phyloP scores from a whole-genome alignment of 2,113 vertebrate species.

The Jaculus jaculus region DNA sequence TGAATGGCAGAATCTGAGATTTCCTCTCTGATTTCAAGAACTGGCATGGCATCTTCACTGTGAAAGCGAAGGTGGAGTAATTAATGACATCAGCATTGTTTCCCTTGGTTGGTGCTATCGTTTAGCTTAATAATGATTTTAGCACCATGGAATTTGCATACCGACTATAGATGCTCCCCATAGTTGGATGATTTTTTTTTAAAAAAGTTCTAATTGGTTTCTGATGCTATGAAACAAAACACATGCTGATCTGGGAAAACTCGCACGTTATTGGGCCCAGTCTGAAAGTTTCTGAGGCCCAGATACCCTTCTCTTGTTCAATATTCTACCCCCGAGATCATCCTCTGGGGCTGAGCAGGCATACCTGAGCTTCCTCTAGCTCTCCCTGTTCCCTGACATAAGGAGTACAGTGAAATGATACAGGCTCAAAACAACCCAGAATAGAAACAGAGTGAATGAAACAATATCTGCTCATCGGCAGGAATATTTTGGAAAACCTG shows the following conservation, averaged over 20 bases:
- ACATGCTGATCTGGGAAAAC: constrained; percentile 65
- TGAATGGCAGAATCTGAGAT: constrained; percentile 83
- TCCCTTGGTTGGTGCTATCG: constrained; percentile 62
- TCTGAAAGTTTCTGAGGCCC: constrained; percentile 70
- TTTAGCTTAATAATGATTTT: constrained; percentile 72
- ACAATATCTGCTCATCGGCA: constrained; percentile 60
- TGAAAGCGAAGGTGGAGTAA: constrained; percentile 78
- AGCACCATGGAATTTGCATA: constrained; percentile 57
- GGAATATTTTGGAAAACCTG: constrained; percentile 74
- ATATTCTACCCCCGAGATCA: neutral
- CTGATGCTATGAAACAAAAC: constrained; percentile 64
- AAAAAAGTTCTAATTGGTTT: constrained; percentile 80
- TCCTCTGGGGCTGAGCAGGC: constrained; percentile 17
- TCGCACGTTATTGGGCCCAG: constrained; percentile 73
- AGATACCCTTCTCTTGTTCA: constrained; percentile 69
- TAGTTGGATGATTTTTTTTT: constrained; percentile 67
- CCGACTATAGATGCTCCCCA: constrained; percentile 55
- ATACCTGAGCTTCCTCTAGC: constrained; percentile 65
- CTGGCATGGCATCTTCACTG: constrained; percentile 72
- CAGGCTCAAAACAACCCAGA: constrained; percentile 60
- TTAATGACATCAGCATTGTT: constrained; percentile 71
- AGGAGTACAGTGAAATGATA: constrained; percentile 60
- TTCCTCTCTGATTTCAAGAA: constrained; percentile 78
- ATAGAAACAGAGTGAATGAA: constrained; percentile 60
- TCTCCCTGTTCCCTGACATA: constrained; percentile 54